Evolutionary conservation across 2,797 vertebrate species (phyloP).

Genomic region (Myotis pilosus): DNA sequence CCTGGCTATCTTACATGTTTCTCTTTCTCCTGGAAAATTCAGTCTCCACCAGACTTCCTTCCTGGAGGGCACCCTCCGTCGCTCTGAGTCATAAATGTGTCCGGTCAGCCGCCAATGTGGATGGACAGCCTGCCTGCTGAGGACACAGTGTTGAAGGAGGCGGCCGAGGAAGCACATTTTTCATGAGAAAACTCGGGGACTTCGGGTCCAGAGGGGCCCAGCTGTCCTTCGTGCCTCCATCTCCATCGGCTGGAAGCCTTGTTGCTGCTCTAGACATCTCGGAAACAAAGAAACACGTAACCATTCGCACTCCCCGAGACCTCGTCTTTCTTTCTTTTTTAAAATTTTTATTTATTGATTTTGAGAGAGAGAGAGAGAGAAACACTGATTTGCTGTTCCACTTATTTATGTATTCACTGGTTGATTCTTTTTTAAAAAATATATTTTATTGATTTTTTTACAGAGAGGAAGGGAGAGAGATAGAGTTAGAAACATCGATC

Average conservation of each 20-base stretch:
- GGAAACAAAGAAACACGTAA: slow-evolving; percentile 5
- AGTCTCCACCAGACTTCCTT: background rate
- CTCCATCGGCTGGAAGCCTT: background rate
- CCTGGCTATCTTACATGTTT: background rate
- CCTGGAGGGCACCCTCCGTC: background rate
- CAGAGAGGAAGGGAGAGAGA: too few relatives aligned
- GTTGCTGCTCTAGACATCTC: background rate
- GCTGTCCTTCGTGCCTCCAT: background rate
- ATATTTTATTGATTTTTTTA: too few relatives aligned
- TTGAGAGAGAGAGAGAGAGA: too few relatives aligned
- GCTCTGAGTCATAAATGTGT: background rate
- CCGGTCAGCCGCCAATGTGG: background rate
- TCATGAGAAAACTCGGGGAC: background rate
- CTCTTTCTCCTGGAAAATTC: slow-evolving; percentile 14
- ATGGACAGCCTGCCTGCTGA: background rate
- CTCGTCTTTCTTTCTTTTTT: background rate
- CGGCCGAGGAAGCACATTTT: background rate
- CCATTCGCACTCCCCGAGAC: background rate
- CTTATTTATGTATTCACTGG: too few relatives aligned
- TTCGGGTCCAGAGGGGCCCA: background rate
- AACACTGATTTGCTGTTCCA: too few relatives aligned
- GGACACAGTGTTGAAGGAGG: background rate
- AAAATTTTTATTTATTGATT: too few relatives aligned
- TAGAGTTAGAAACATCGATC: too few relatives aligned
- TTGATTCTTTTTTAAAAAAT: too few relatives aligned